These are phyloP conservation scores for Leptocoma aspasia DNA, from an alignment of 2,113 vertebrate genomes.

Conservation along the genomic window DNA sequence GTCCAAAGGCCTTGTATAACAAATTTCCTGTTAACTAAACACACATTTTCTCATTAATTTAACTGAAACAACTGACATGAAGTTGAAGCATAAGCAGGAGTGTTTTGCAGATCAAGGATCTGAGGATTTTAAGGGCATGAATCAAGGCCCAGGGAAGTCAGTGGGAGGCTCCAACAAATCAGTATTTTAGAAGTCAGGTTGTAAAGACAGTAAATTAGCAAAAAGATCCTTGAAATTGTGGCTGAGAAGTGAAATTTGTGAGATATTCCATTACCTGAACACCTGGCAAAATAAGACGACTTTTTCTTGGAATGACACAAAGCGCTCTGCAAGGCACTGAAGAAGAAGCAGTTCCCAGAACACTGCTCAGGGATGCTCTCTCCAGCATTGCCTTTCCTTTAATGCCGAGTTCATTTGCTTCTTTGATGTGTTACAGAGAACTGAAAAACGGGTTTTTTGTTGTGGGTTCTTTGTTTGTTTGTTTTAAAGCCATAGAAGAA, in stretches of 20 bases:
- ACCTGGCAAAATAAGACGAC: not conserved
- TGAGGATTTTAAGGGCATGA: not conserved
- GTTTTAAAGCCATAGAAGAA: not conserved
- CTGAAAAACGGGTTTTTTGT: accelerated
- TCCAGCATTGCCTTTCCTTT: not conserved
- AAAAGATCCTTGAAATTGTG: not conserved
- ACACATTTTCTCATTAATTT: not conserved
- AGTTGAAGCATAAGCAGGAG: not conserved
- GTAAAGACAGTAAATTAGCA: not conserved
- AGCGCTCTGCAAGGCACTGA: not conserved
- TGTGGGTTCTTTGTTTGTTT: not conserved
- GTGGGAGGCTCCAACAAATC: not conserved
- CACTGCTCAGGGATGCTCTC: not conserved
- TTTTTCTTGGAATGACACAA: not conserved
- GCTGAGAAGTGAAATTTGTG: not conserved
- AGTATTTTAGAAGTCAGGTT: not conserved
- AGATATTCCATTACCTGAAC: not conserved
- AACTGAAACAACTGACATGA: not conserved
- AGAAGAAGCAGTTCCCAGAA: not conserved
- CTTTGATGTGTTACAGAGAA: not conserved
- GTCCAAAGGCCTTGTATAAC: not conserved
- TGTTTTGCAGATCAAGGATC: not conserved
- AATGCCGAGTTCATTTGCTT: accelerated
- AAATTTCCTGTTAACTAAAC: not conserved
- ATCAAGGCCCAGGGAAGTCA: not conserved